These are phyloP conservation scores for Brenthis daphne DNA, from an alignment of 2,888 invertebrate genomes.

Conservation along the genomic window DNA sequence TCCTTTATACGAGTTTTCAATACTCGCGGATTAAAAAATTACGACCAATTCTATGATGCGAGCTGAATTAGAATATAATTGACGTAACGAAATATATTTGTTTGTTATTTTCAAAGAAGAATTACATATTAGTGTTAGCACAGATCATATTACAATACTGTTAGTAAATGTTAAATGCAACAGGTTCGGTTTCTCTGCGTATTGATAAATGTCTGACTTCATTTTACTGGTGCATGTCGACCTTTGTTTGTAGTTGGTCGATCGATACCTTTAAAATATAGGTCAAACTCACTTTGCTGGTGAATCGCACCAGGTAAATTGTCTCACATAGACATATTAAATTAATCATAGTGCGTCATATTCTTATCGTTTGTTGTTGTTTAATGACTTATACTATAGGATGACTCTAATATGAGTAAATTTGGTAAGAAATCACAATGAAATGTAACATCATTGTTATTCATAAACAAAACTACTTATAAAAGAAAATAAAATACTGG, in stretches of 20 bases:
- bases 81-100: no score
- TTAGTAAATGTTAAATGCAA: conserved; percentile 16
- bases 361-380: conserved; percentile 2
- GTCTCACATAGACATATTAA: conserved; percentile 8
- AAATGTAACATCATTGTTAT: no score
- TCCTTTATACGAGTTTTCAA: no score
- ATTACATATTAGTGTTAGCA: no score
- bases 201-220: conserved; percentile 33
- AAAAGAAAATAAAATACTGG: no score
- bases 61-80: no score
- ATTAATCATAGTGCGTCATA: conserved; percentile 33
- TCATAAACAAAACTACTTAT: no score
- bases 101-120: no score
- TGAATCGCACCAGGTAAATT: conserved; percentile 44
- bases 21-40: no score
- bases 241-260: conserved; percentile 42
- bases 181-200: conserved; percentile 6
- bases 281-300: conserved; percentile 59
- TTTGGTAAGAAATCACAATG: no score
- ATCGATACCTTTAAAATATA: conserved; percentile 65
- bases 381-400: not conserved
- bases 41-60: no score
- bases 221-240: conserved; percentile 37
- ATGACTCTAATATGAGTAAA: no score
- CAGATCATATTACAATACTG: not conserved